Conservation (phyloP, 2,113 vertebrate genomes). For the Notothenia coriiceps region DNA sequence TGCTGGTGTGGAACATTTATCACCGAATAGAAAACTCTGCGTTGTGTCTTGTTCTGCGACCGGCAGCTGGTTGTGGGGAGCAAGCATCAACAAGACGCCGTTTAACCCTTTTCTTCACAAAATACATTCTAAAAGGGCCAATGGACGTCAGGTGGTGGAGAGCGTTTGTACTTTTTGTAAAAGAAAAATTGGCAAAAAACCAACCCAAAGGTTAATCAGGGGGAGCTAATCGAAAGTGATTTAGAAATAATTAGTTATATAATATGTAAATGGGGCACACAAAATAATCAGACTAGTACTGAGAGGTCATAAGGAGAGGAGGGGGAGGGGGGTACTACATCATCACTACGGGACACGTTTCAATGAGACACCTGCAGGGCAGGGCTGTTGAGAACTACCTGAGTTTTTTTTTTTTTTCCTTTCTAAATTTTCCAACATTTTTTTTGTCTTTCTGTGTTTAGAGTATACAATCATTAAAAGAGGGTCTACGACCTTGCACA, state of each 20-base stretch:
- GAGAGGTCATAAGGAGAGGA: constrained; percentile 60
- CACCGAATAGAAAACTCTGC: not conserved
- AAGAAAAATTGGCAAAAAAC: constrained; percentile 25
- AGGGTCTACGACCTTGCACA: constrained; percentile 91
- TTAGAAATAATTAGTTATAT: constrained; percentile 70
- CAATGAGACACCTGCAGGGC: constrained; percentile 82
- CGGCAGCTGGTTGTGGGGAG: constrained; percentile 34
- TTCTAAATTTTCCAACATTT: constrained; percentile 62
- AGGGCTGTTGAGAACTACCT: constrained; percentile 89
- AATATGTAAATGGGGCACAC: constrained; percentile 69
- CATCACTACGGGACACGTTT: constrained; percentile 86
- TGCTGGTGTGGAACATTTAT: constrained; percentile 31
- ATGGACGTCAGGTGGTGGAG: constrained; percentile 63
- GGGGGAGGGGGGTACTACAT: constrained; percentile 77
- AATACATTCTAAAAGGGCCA: constrained; percentile 83
- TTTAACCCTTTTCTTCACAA: constrained; percentile 78
- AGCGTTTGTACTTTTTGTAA: constrained; percentile 67
- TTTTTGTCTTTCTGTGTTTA: constrained; percentile 66
- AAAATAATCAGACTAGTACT: constrained; percentile 73
- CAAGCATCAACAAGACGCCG: constrained; percentile 57
- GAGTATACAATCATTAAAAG: constrained; percentile 93
- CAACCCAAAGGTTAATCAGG: constrained; percentile 44
- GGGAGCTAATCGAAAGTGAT: constrained; percentile 66
- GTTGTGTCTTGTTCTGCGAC: not conserved
- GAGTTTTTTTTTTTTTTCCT: constrained; percentile 84